Evolutionary conservation across 1,140 invertebrate species (phyloP).

Genomic region (Listronotus oregonensis): DNA sequence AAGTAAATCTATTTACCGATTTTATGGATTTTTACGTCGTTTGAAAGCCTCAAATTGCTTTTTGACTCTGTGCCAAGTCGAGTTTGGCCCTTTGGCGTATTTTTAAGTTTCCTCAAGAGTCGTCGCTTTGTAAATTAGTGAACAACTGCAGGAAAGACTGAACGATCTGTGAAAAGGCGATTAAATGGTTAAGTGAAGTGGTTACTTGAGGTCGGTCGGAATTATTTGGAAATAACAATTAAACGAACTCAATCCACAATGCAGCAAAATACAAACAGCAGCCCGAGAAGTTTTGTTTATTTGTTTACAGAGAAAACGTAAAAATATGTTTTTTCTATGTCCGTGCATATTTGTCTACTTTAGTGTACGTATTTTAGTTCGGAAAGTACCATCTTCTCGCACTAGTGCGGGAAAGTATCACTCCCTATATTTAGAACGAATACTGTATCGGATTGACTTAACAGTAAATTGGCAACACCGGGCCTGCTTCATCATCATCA

Average conservation of each 20-base stretch:
- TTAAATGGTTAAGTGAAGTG: conserved; percentile 2
- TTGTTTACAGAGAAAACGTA: no score
- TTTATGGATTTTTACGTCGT: conserved; percentile 20
- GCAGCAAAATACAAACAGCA: not conserved
- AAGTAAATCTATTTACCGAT: conserved; percentile 32
- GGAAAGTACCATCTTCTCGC: no score
- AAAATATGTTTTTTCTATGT: no score
- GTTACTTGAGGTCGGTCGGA: not conserved
- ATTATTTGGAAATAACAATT: not conserved
- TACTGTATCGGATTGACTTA: no score
- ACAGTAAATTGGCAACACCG: no score
- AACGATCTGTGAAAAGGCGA: conserved; percentile 15
- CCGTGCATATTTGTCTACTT: no score
- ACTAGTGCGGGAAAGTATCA: no score
- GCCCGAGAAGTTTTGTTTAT: no score
- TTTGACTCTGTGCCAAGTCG: conserved; percentile 32
- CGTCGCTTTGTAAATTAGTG: conserved; percentile 25
- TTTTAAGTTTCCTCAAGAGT: conserved; percentile 19
- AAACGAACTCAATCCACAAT: not conserved
- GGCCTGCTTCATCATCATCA: no score
- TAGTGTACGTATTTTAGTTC: no score
- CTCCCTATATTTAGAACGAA: no score
- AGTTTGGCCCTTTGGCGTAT: conserved; percentile 16
- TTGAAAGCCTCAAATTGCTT: conserved; percentile 33
- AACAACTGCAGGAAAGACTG: conserved; percentile 12